A percentile compares a stretch with the other conserved stretches of the same genome.
These are phyloP conservation scores for Adoxophyes honmai DNA, from an alignment of 1,140 invertebrate species.

Conservation along the genomic window DNA sequence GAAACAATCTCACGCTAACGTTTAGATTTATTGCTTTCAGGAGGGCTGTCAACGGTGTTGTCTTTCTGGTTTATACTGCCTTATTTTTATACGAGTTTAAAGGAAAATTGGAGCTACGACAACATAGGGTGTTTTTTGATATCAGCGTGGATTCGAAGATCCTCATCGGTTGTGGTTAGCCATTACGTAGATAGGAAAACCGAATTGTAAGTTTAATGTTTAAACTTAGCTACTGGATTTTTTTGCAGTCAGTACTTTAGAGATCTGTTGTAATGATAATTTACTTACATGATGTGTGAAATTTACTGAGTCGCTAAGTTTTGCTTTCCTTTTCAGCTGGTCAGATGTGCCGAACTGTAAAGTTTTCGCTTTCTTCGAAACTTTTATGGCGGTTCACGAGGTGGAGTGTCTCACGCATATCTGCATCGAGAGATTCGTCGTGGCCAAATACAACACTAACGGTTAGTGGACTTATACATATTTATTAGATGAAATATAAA, in stretches of 20 bases:
- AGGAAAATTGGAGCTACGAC: background rate
- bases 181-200: no score
- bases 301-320: no score
- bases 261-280: no score
- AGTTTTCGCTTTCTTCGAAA: slow-evolving; percentile 54
- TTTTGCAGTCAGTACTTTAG: no score
- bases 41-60: background rate
- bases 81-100: background rate
- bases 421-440: slow-evolving; percentile 63
- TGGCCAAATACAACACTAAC: slow-evolving; percentile 51
- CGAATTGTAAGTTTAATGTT: no score
- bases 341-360: slow-evolving; percentile 32
- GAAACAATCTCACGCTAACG: no score
- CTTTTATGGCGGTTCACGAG: slow-evolving; percentile 57
- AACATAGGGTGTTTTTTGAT: slow-evolving; percentile 7
- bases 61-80: background rate
- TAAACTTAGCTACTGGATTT: no score
- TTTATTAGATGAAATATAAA: no score
- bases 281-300: no score
- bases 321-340: background rate
- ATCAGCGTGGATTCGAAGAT: background rate
- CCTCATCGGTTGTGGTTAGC: background rate
- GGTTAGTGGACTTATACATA: slow-evolving; percentile 32
- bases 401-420: slow-evolving; percentile 58
- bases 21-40: background rate